Evolutionary conservation across 1,140 invertebrate genomes (phyloP).

Genomic region (Stegodyphus mimosarum): DNA sequence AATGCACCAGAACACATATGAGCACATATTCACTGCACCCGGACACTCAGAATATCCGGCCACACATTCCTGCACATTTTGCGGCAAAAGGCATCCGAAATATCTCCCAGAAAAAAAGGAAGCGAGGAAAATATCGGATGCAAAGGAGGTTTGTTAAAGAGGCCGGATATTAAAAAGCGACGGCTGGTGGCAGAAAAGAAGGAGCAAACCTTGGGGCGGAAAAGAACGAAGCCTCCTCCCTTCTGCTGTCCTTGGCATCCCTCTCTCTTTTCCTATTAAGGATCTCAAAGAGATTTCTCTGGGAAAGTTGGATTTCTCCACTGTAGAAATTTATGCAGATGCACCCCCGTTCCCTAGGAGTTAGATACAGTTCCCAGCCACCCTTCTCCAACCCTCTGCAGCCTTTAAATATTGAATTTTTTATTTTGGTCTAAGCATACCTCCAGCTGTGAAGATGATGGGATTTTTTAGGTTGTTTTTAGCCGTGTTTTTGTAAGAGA

Average conservation of each 20-base stretch:
- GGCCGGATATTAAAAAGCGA: slow-evolving; percentile 45
- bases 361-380: slow-evolving; percentile 12
- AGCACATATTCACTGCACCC: slow-evolving; percentile 17
- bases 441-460: slow-evolving; percentile 42
- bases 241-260: slow-evolving; percentile 12
- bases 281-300: not conserved
- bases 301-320: slow-evolving; percentile 17
- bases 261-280: slow-evolving; percentile 47
- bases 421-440: slow-evolving; percentile 9
- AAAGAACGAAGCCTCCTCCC: not conserved
- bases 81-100: not conserved
- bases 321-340: slow-evolving; percentile 41
- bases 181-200: not conserved
- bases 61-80: slow-evolving; percentile 9
- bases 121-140: slow-evolving; percentile 27
- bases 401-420: slow-evolving; percentile 48
- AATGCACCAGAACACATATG: not conserved
- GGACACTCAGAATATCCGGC: slow-evolving; percentile 18
- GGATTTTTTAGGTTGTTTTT: not conserved
- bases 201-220: not conserved
- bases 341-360: not conserved
- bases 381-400: not conserved
- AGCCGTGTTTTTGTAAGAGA: slow-evolving; percentile 14
- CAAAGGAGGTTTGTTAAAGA: slow-evolving; percentile 39
- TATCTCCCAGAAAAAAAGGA: slow-evolving; percentile 1